Percentiles rank a stretch among this genome's conserved stretches.
Evolutionary conservation across 2,113 vertebrate genomes (phyloP).

Genomic region (Octodon degus): DNA sequence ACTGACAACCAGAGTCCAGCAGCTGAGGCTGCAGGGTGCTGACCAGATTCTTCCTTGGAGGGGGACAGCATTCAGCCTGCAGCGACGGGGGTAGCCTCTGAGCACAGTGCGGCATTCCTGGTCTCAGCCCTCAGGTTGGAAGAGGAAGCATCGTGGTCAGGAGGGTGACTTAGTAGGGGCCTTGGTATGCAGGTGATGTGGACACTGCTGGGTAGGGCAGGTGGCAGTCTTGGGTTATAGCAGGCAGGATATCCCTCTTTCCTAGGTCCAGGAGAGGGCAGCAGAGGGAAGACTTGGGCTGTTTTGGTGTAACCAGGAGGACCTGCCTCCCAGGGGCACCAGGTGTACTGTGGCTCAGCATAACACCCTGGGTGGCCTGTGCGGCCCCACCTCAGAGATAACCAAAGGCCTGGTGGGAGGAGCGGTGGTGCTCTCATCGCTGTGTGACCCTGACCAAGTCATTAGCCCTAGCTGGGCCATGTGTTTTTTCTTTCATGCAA

Average conservation of each 20-base stretch:
- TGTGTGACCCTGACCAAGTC: background rate
- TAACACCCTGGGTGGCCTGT: too few species aligned
- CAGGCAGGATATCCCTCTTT: background rate
- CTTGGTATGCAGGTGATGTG: background rate
- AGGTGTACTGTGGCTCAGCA: accelerated
- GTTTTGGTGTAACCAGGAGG: background rate
- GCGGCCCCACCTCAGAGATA: background rate
- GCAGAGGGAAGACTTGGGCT: background rate
- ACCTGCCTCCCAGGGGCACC: background rate
- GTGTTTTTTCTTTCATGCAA: background rate
- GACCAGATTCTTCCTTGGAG: background rate
- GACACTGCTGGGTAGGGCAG: background rate
- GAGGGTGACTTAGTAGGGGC: background rate
- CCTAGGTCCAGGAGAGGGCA: background rate
- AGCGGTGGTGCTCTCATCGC: background rate
- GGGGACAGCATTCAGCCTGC: background rate
- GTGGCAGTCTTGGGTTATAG: background rate
- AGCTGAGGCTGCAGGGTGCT: background rate
- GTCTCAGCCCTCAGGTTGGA: background rate
- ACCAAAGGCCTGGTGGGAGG: background rate
- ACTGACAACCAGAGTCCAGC: background rate
- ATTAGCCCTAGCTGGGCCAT: background rate
- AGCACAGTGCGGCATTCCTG: background rate
- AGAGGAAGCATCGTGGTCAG: background rate
- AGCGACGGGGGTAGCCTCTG: too few species aligned